Evolutionary conservation across 1,140 invertebrate species (phyloP), one percentile per base, ranked within the genome.

Genomic region (Drosophila insularis): DNA sequence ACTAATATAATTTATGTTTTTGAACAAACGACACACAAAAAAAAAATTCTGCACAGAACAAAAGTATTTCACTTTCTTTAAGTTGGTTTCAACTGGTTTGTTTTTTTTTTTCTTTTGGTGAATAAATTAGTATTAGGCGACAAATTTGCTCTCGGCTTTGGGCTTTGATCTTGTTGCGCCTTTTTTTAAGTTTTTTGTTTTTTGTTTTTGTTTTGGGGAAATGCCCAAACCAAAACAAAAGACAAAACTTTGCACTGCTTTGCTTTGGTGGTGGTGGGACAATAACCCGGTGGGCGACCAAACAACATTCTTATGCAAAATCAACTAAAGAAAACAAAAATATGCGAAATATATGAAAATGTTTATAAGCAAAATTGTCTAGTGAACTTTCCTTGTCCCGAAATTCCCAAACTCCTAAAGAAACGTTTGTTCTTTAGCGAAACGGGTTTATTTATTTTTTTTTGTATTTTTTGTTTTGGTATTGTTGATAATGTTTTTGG

Each of bases 401-500:
- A 50, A 86, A 86, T 82, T 87, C 64, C 71, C 82, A 37, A 35
- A 37, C 11, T 13, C 10, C 43, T 19, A 50, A 53, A 53, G 14
- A 43, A 40, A 39, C 68, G 82, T 86, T 86, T 86, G 74, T 86
- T 86, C 82, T 86, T 81, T 87, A 43, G 74, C 82, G 82, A 82
- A 86, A 86, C 82, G 72, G n/a, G 82, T 82, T 86, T 79, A 55
- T 53, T 40, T 56, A 55, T 63, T 74, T 55, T 43, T 43, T 14
- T 40, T 40, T 40, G n/a, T 40, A 1, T 19, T 1, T 46, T 46
- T 46, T 46, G 40, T 17, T 17, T 14, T 7, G 14, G n/a, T 17
- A 17, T 7, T 19, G 19, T 19, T 21, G 43, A 50, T 50, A 50
- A 21, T 50, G 43, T 50, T 50, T 50, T 50, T 50, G 43, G 72